Evolutionary conservation across 2,888 invertebrate genomes (phyloP).

Genomic region (Microctonus brassicae): DNA sequence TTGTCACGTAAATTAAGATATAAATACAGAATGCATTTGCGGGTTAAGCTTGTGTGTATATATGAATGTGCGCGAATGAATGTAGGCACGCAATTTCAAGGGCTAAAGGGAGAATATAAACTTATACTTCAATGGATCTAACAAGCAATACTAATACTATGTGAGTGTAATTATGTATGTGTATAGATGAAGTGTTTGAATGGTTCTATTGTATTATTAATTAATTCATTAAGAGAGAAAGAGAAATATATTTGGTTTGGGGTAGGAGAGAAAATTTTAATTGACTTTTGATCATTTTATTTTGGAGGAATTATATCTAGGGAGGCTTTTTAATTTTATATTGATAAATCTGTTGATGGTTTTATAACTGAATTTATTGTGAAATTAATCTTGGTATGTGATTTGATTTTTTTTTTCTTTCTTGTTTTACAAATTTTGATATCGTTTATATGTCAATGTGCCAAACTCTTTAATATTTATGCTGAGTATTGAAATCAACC

Average conservation of each 20-base stretch:
- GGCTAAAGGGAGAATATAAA: not conserved
- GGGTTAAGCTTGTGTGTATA: not conserved
- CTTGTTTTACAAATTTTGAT: no score
- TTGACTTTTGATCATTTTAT: not conserved
- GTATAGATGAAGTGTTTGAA: no score
- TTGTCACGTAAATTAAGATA: constrained; percentile 52
- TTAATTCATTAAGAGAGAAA: not conserved
- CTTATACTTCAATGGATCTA: not conserved
- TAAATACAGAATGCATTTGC: constrained; percentile 37
- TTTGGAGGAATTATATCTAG: not conserved
- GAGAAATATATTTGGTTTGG: not conserved
- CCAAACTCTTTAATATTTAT: not conserved
- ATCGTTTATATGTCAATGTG: no score
- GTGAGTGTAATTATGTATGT: not conserved
- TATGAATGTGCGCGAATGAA: not conserved
- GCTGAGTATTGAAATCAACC: not conserved
- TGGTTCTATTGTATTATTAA: not conserved
- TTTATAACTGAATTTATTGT: no score
- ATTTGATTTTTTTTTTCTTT: no score
- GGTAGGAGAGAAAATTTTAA: not conserved
- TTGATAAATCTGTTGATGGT: no score
- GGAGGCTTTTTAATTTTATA: no score
- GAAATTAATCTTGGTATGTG: no score
- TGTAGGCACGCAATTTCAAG: not conserved
- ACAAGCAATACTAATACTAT: no score